Percentiles rank a stretch among this genome's conserved stretches.
Conservation (phyloP, 2,113 vertebrate genomes). For the Patagioenas fasciata region DNA sequence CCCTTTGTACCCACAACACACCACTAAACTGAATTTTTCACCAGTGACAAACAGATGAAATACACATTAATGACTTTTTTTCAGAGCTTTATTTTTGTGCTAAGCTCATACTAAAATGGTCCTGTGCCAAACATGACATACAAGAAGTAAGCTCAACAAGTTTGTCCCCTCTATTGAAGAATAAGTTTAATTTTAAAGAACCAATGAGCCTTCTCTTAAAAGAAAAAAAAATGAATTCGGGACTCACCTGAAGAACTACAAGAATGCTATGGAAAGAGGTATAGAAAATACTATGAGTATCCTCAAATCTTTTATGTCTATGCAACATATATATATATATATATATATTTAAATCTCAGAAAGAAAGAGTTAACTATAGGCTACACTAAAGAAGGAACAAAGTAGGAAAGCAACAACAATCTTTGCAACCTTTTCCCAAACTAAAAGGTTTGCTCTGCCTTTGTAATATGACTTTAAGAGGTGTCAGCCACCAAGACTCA, state of each 20-base stretch:
- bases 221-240: accelerated
- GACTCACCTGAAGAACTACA: background rate
- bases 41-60: background rate
- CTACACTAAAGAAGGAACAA: background rate
- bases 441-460: background rate
- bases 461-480: background rate
- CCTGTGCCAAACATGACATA: background rate
- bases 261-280: background rate
- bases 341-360: background rate
- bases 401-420: background rate
- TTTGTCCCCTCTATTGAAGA: background rate
- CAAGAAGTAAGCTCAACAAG: background rate
- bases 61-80: background rate
- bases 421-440: background rate
- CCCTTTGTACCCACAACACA: background rate
- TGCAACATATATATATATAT: background rate
- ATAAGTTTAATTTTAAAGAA: background rate
- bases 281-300: background rate
- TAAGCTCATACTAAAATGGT: background rate
- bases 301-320: background rate
- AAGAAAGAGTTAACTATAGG: background rate
- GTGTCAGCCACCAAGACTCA: background rate
- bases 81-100: background rate
- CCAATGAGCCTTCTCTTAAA: background rate
- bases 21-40: constrained; percentile 24